Evolutionary conservation across 1,140 invertebrate genomes (phyloP), one percentile per base, ranked within the genome.

Genomic region (Diorhabda elongata): DNA sequence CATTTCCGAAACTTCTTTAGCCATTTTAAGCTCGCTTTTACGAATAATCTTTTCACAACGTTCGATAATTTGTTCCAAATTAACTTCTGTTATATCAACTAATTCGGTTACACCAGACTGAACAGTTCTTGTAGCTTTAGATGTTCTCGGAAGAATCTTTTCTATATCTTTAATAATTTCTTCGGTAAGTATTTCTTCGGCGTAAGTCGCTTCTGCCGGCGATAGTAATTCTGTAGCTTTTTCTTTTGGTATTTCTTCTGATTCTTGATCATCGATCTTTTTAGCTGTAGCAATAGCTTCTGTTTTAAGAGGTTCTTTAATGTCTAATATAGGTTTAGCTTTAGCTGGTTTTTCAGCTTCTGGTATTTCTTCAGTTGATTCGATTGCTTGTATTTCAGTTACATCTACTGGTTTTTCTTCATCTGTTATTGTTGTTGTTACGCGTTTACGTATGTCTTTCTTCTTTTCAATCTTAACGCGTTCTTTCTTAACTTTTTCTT

Each of bases 1-100:
- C 42, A 91, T 82, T 80, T 92, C 87, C 73, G 90, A 87, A 26
- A 94, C 87, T 82, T 93, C 91, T 57, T 87, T 85, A 26, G 87
- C 86, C 77, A 89, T 86, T 71, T 85, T 84, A 26, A 86, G 81
- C 75, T 86, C 84, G 71, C 89, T 87, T 62, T 82, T 82, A 66
- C 84, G 84, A 47, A 87, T 83, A 57, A 86, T 83, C 71, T 85
- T 85, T 67, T 85, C 84, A 61, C 88, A 83, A 67, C 83, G 81
- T 71, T 87, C 83, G 58, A 87, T 85, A 11, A 86, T 81, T 71
- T 85, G 78, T 67, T 86, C 82, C 3, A 86, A 76, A 8, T 78
- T 81, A 0, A 84, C 78, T 77, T 85, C 82, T 9, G 80, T 81
- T 8, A 83, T 76, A 3, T 78, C 79, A 4, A 79, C 78, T 42